Conservation (phyloP, 2,113 vertebrate species). For the Elanus axillaris region DNA sequence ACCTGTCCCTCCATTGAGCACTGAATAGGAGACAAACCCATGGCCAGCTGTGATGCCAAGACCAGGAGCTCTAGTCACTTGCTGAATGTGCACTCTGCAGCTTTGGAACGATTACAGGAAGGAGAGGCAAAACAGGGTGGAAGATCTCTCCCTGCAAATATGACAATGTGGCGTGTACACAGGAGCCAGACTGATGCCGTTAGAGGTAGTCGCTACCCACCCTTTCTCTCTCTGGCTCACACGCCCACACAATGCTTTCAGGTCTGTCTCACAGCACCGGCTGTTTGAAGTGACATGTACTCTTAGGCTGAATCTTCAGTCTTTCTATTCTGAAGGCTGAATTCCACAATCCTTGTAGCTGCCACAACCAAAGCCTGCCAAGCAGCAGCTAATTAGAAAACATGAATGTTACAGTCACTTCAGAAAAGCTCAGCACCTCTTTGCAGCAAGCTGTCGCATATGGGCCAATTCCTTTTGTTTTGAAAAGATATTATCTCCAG, state of each 20-base stretch:
- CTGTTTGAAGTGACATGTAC: background rate
- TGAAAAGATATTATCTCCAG: background rate
- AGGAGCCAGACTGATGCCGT: background rate
- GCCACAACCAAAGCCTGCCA: background rate
- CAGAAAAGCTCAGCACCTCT: background rate
- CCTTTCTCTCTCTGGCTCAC: fast-evolving
- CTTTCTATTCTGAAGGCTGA: background rate
- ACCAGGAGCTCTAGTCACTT: background rate
- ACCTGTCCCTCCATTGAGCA: background rate
- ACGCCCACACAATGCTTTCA: background rate
- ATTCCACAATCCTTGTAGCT: background rate
- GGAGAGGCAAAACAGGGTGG: background rate
- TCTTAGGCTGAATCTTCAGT: background rate
- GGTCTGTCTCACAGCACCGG: background rate
- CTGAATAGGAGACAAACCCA: background rate
- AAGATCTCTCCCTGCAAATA: background rate
- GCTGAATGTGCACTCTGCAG: background rate
- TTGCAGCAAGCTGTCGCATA: background rate
- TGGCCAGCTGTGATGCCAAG: background rate
- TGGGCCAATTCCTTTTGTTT: background rate
- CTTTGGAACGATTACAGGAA: background rate
- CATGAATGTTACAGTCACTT: background rate
- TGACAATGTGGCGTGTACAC: fast-evolving
- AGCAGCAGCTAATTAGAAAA: background rate
- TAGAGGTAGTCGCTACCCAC: fast-evolving